Base-by-base conservation (phyloP, 1,140 invertebrate species). In the Lethrus apterus region DNA sequence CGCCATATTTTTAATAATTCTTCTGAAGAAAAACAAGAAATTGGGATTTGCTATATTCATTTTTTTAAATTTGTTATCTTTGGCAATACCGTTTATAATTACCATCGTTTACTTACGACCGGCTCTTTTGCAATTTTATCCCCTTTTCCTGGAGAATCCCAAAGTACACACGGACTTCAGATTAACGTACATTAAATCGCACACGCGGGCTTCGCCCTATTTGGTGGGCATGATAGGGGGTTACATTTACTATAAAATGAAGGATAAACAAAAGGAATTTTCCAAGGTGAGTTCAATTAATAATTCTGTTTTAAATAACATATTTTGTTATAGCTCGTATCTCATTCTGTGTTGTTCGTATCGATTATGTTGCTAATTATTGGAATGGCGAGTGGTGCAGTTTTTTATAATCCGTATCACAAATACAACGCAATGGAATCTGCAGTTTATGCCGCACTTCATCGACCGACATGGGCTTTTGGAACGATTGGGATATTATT, bases 371-470 rank as follows among this genome's bases (percentile, higher is more conserved):
- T 64, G 2, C 66, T 70, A 56, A 29, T 64, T 5, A 38, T 51
- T 2, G 54, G 66, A 9, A 58, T 70, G 55, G 41, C 65, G 13
- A 57, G 55, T 2, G 72, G 69, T 0, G 60, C 63, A 2, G 55
- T 68, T 1, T 70, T 71, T 46, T 66, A 66, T 44, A 40, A 65
- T 47, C 59, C 71, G 0, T 71, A 69, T 58, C 63, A 69, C 10
- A 51, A 53, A 10, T 73, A 73, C 55, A 60, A 69, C 17, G 56
- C 62, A 0, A 13, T 70, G 0, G 70, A 71, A 46, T 70, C 74
- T 5, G 72, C 75, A 2, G 24, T 75, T 15, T 83, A 80, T 55
- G 74, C 76, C 0, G 70, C 69, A 2, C 55, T 80, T 2, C 73
- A 77, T 50, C 60, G 78, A 46, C 66, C 74, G 2, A 62, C 69